Conservation (phyloP, 2,888 invertebrate species). For the Thera britannica region DNA sequence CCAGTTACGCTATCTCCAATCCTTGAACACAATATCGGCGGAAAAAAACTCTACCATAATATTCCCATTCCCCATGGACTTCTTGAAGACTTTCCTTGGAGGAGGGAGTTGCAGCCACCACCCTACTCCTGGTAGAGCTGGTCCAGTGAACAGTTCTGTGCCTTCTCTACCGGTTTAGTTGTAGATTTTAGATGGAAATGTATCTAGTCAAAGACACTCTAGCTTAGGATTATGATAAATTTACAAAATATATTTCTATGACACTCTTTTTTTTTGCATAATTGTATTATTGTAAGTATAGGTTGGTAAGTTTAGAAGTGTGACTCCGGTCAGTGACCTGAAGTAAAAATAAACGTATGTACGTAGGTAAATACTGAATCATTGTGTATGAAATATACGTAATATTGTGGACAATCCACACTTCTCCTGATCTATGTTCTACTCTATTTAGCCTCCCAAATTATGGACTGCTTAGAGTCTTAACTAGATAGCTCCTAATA, state of each 20-base stretch:
- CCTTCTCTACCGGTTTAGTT: conserved; percentile 45
- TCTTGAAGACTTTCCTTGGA: conserved; percentile 80
- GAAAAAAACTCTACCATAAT: conserved; percentile 98
- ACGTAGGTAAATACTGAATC: too few species aligned
- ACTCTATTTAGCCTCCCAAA: too few species aligned
- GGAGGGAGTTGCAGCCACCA: conserved; percentile 49
- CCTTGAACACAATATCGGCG: conserved; percentile 94
- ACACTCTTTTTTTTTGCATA: background rate
- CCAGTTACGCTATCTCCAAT: conserved; percentile 94
- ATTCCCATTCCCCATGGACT: conserved; percentile 96
- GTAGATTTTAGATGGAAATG: conserved; percentile 4
- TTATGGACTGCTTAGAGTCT: too few species aligned
- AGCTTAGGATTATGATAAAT: background rate
- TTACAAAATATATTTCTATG: background rate
- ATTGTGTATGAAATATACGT: too few species aligned
- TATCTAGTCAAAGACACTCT: conserved; percentile 9
- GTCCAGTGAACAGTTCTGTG: conserved; percentile 41
- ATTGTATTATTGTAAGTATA: too few species aligned
- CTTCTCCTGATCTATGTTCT: too few species aligned
- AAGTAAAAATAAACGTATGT: too few species aligned
- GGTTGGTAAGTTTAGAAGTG: too few species aligned
- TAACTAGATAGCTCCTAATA: too few species aligned
- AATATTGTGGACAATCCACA: too few species aligned
- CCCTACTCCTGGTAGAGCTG: conserved; percentile 25
- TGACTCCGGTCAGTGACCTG: too few species aligned